Percentiles rank a stretch among this genome's conserved stretches.
phyloP scores from a whole-genome alignment of 2,797 vertebrate species.

The Avahi laniger region DNA sequence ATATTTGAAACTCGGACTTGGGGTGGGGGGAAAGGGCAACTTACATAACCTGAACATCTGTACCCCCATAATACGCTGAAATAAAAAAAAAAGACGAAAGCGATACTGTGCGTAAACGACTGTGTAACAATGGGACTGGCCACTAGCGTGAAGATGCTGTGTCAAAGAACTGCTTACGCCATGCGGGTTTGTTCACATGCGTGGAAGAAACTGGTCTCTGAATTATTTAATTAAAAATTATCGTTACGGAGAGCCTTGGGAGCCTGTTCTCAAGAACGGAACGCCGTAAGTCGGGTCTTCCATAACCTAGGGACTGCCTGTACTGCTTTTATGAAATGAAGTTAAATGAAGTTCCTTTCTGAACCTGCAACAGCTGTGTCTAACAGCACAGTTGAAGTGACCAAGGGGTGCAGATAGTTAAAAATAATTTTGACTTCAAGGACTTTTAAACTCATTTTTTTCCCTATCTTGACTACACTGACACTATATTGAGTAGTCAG shows the following conservation, averaged over 20 bases:
- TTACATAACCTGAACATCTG: too few species aligned
- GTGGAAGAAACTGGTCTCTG: background rate
- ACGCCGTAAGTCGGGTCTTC: background rate
- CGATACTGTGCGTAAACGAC: background rate
- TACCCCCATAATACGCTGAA: too few species aligned
- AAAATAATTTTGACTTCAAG: background rate
- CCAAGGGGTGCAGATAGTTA: background rate
- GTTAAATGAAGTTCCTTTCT: background rate
- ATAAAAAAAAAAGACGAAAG: too few species aligned
- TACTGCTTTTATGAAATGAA: background rate
- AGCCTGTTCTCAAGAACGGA: background rate
- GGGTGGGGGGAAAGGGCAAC: too few species aligned
- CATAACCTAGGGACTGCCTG: background rate
- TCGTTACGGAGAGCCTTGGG: background rate
- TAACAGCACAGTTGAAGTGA: background rate
- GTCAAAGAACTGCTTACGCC: background rate
- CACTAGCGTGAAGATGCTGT: background rate
- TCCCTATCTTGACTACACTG: fast-evolving
- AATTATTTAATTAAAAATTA: background rate
- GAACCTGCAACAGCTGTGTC: background rate
- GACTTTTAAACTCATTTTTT: background rate
- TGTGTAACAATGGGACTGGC: too few species aligned
- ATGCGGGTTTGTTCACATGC: fast-evolving
- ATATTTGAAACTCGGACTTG: too few species aligned
- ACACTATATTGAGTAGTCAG: background rate